Evolutionary conservation across 2,797 vertebrate genomes (phyloP), one percentile per base, ranked within the genome.

Genomic region (Lerista edwardsae): DNA sequence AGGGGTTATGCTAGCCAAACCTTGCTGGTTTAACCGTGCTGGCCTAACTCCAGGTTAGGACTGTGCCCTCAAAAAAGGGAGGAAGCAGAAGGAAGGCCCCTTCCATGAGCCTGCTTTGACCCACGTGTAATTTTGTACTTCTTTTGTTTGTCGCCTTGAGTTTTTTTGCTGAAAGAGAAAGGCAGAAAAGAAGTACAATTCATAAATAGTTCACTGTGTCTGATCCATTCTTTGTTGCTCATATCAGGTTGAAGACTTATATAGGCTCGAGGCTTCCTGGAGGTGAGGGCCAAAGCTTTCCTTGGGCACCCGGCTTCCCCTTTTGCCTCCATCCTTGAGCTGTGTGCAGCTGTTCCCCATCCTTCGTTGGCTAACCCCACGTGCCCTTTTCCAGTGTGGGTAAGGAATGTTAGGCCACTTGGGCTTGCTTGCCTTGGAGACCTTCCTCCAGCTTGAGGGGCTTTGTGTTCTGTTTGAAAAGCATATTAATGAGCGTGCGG

Each of bases 391-490:
- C 62, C n/a, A 47, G 21, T 75, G 39, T 84, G 29, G 17, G 31
- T 31, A 27, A 62, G 57, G 59, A 84, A 17, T 75, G 39, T n/a
- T 61, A 27, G 74, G 79, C 74, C 25, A 59, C 67, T 57, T 68
- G 47, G 78, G 31, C 36, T 65, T 71, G 41, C 74, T 83, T 61
- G 65, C 55, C 39, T 73, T 71, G 21, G 3, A n/a, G 80, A 61
- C 47, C 62, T 72, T 80, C 39, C 47, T 81, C 73, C 62, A 80
- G 65, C 69, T 19, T 31, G 51, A 34, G 61, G 79, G 79, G 41
- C 87, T 83, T 83, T 31, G 34, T 80, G 61, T 69, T 81, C 29
- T 31, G 29, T 73, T 82, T 88, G 79, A 85, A 88, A 77, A 73
- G 71, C 68, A 61, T 74, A 69, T 84, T 76, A 79, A 69, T 0